phyloP scores from a whole-genome alignment of 2,888 invertebrate genomes.

The Protophormia terraenovae region DNA sequence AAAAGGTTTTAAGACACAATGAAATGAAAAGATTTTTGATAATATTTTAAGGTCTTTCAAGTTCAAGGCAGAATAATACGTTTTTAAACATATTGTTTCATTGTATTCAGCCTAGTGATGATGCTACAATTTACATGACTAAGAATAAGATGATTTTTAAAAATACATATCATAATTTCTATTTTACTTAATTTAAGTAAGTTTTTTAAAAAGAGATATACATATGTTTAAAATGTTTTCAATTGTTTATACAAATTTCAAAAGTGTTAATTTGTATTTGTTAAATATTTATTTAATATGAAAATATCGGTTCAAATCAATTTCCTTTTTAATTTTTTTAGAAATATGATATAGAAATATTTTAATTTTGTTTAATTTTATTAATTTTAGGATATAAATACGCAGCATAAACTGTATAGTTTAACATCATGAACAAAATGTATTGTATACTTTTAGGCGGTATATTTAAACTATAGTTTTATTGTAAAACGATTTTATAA shows the following conservation, averaged over 20 bases:
- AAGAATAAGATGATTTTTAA: not conserved
- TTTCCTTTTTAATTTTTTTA: too few relatives aligned
- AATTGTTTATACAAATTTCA: not conserved
- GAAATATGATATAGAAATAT: too few relatives aligned
- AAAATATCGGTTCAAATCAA: not conserved
- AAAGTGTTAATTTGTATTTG: not conserved
- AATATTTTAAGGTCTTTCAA: constrained; percentile 73
- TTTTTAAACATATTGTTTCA: not conserved
- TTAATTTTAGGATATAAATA: too few relatives aligned
- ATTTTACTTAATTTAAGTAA: not conserved
- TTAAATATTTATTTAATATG: not conserved
- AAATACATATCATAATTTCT: not conserved
- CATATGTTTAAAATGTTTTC: not conserved
- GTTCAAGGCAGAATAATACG: constrained; percentile 72
- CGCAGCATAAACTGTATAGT: too few relatives aligned
- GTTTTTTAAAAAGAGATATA: too few relatives aligned
- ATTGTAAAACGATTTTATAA: too few relatives aligned
- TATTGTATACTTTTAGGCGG: too few relatives aligned
- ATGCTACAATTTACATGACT: not conserved
- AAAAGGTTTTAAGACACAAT: constrained; percentile 45
- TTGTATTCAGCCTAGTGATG: not conserved
- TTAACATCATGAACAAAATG: too few relatives aligned
- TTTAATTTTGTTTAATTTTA: too few relatives aligned
- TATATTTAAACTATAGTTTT: too few relatives aligned
- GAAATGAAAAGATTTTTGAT: constrained; percentile 65